Evolutionary conservation across 2,888 invertebrate species (phyloP).

Genomic region (Endomychus coccineus): DNA sequence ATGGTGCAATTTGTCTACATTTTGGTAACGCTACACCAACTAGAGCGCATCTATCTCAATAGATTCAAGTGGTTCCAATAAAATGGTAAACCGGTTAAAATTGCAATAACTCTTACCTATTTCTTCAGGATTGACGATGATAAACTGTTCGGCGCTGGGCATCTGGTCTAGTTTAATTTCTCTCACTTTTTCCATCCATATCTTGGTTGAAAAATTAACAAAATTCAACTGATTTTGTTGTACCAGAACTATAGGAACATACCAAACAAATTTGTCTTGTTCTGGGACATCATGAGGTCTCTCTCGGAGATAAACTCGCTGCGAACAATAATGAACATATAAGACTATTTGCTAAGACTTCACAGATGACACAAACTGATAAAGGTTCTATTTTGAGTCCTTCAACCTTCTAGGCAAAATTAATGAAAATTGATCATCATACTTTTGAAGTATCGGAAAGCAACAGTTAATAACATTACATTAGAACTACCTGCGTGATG

Average conservation of each 20-base stretch:
- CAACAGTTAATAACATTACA: no score
- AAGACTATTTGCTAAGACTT: no score
- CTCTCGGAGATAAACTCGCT: constrained; percentile 66
- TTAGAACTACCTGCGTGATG: constrained; percentile 53
- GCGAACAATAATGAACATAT: constrained; percentile 22
- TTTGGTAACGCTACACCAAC: no score
- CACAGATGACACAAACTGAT: no score
- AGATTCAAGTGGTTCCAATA: no score
- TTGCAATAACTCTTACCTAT: constrained; percentile 60
- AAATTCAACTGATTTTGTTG: constrained; percentile 55
- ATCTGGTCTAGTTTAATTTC: constrained; percentile 49
- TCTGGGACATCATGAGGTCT: constrained; percentile 66
- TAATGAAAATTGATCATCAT: no score
- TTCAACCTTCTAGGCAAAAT: no score
- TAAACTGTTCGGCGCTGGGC: constrained; percentile 54
- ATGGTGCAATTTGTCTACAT: no score
- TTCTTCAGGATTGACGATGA: constrained; percentile 78
- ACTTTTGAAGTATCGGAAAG: no score
- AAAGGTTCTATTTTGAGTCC: no score
- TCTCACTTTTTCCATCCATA: constrained; percentile 58
- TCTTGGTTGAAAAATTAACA: constrained; percentile 48
- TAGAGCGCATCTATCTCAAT: no score
- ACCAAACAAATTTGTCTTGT: constrained; percentile 64
- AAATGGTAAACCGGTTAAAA: no score
- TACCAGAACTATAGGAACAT: constrained; percentile 61